Conservation (phyloP, 2,888 invertebrate genomes). For the Caenorhabditis uteleia region DNA sequence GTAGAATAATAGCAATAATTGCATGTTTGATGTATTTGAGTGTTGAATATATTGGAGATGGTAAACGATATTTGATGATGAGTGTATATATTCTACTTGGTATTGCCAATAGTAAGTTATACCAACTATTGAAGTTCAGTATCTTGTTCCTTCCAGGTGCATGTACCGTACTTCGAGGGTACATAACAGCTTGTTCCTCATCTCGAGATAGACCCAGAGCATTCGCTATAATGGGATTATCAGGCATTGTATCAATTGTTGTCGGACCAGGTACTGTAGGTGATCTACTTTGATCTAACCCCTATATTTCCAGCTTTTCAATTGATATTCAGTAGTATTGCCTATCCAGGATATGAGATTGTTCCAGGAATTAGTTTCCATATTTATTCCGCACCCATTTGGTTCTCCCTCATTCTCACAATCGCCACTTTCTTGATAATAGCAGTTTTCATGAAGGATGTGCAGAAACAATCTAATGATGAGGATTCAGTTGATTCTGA, state of each 20-base stretch:
- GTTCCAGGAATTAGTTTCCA: constrained; percentile 33
- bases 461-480: neutral
- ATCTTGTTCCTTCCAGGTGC: too few species aligned
- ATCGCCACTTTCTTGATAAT: constrained; percentile 18
- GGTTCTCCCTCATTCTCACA: constrained; percentile 31
- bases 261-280: too few species aligned
- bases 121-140: too few species aligned
- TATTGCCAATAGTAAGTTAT: constrained; percentile 20
- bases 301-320: constrained; percentile 33
- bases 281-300: too few species aligned
- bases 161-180: constrained; percentile 26
- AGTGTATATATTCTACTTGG: constrained; percentile 13
- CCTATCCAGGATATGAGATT: constrained; percentile 49
- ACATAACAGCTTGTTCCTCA: constrained; percentile 27
- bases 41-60: constrained; percentile 17
- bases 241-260: constrained; percentile 26
- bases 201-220: constrained; percentile 25
- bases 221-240: constrained; percentile 25
- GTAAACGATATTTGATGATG: constrained; percentile 23
- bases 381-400: constrained; percentile 35
- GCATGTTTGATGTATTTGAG: constrained; percentile 21
- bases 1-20: constrained; percentile 17
- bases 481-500: neutral
- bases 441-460: constrained; percentile 22
- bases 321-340: constrained; percentile 42